Evolutionary conservation across 2,888 invertebrate species (phyloP), one percentile per base, ranked within the genome.

Genomic region (Atethmia centrago): DNA sequence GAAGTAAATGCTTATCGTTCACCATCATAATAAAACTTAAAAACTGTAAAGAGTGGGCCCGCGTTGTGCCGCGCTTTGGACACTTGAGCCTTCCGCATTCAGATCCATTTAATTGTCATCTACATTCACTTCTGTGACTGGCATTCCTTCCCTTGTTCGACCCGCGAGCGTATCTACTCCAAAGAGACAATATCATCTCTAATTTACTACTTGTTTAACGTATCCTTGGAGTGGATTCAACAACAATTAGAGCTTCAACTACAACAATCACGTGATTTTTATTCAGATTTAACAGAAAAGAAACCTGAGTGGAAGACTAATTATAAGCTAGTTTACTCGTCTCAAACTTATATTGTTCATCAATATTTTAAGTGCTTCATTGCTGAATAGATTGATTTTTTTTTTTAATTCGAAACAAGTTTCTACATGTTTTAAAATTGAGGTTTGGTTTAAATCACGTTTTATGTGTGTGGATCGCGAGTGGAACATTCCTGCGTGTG

Each of bases 1-100:
- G 94, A 94, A 94, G 94, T 95, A 95, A 95, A 95, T 93, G 94
- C 86, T 82, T 83, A 84, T 84, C 47, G 80, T 84, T 90, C 86
- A 53, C 66, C 65, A 68, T 84, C 85, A 85, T 71, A 85, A 88
- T 80, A 82, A 49, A 87, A 88, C 87, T 82, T 73, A 83, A 81
- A 81, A n/a, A 76, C 63, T 73, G 65, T 72, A 76, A 82, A 85
- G 63, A 64, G 77, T 80, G 80, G 81, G 74, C 70, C 45, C 49
- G 65, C 69, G 66, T 66, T 7, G 55, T 61, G 9, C 65, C 65
- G 82, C 72, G 75, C 68, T 77, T 76, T 73, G 78, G 86, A 73
- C 79, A 80, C 71, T 85, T 79, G 84, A 88, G 88, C 81, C 25
- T 58, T 70, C 66, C 65, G 86, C 82, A 79, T 74, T 81, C 83